Evolutionary conservation across 64 coral and sea anemone genomes (phyloP).

Genomic region (Trachythela sp.): DNA sequence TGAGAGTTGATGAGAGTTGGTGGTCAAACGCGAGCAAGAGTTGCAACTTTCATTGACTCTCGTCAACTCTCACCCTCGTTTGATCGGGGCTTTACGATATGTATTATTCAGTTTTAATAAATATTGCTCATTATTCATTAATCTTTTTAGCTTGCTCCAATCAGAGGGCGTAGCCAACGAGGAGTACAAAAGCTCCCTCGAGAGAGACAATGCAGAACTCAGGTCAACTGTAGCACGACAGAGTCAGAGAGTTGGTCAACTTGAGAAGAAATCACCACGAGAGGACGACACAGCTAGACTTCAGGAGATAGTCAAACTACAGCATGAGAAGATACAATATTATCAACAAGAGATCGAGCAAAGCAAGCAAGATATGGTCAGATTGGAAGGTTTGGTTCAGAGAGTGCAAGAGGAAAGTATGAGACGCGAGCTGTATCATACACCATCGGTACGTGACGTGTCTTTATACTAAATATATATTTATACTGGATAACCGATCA

Average conservation of each 20-base stretch:
- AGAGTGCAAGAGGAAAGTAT: slow-evolving; percentile 92
- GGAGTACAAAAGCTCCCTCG: slow-evolving; percentile 66
- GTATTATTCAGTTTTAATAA: too few species aligned
- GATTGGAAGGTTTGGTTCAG: slow-evolving; percentile 89
- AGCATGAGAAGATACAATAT: slow-evolving; percentile 74
- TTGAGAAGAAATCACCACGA: slow-evolving; percentile 60
- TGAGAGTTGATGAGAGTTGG: too few species aligned
- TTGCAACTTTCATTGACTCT: too few species aligned
- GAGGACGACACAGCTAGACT: slow-evolving; percentile 46
- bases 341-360: slow-evolving; percentile 93
- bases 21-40: too few species aligned
- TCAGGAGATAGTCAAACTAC: slow-evolving; percentile 70
- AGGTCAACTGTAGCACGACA: slow-evolving; percentile 86
- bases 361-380: slow-evolving; percentile 78
- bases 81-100: too few species aligned
- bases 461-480: neutral
- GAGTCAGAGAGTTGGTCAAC: slow-evolving; percentile 91
- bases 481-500: too few species aligned
- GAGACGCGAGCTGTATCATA: slow-evolving; percentile 75
- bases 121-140: too few species aligned
- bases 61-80: too few species aligned
- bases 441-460: slow-evolving; percentile 60
- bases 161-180: slow-evolving; percentile 64
- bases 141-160: slow-evolving; percentile 72
- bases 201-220: slow-evolving; percentile 82